Percentiles rank a stretch among this genome's conserved stretches.
These are phyloP conservation scores for Trichogramma pretiosum DNA, from an alignment of 1,140 invertebrate species.

Conservation along the genomic window DNA sequence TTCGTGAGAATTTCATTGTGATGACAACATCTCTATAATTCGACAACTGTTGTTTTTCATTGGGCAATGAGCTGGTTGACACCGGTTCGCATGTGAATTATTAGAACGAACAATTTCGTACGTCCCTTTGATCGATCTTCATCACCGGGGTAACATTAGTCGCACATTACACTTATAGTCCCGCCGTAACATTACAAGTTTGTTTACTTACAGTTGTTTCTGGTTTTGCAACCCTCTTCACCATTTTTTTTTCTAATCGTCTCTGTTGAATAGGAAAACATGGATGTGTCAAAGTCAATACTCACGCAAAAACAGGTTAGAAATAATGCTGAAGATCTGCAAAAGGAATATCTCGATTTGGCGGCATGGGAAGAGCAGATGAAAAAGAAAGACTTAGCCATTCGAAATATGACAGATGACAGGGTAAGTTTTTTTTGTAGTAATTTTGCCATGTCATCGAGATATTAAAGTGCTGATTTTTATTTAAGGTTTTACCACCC, in stretches of 20 bases:
- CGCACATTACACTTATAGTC: not conserved
- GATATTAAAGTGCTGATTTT: not conserved
- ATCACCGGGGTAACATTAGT: not conserved
- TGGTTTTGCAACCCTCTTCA: too few relatives aligned
- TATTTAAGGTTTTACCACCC: constrained; percentile 45
- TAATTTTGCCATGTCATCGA: not conserved
- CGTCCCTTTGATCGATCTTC: too few relatives aligned
- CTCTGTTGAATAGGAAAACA: constrained; percentile 7
- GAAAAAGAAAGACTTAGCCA: constrained; percentile 66
- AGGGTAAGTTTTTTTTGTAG: constrained; percentile 20
- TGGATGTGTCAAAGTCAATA: constrained; percentile 41
- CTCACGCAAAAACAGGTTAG: constrained; percentile 59
- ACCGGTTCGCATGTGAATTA: constrained; percentile 3
- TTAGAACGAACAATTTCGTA: too few relatives aligned
- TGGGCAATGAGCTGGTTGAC: constrained; percentile 1
- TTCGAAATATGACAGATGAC: constrained; percentile 27
- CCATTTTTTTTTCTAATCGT: too few relatives aligned
- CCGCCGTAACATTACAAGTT: not conserved
- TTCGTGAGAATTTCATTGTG: too few relatives aligned
- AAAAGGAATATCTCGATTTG: constrained; percentile 66
- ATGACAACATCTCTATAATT: too few relatives aligned
- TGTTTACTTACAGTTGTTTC: not conserved
- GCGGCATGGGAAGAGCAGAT: constrained; percentile 77
- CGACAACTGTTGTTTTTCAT: too few relatives aligned
- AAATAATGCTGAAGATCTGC: constrained; percentile 65